These are phyloP conservation scores for Bruchidius siliquastri DNA, from an alignment of 2,888 invertebrate genomes.

Conservation along the genomic window DNA sequence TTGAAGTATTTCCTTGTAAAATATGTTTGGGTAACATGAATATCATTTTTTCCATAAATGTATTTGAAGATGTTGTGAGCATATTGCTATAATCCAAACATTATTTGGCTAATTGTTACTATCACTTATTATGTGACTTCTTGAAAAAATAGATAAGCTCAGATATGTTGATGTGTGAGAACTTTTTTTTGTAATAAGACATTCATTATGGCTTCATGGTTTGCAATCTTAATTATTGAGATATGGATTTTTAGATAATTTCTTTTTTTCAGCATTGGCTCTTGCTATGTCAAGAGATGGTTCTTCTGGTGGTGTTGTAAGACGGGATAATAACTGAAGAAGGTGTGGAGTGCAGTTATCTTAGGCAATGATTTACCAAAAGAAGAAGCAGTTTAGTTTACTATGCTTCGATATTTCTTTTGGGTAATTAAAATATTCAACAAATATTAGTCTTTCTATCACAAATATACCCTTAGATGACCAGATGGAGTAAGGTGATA, in stretches of 20 bases:
- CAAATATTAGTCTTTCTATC: background rate
- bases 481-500: no score
- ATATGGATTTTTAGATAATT: background rate
- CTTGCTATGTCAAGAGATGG: constrained; percentile 92
- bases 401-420: background rate
- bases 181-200: no score
- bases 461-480: no score
- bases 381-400: constrained; percentile 35
- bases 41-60: no score
- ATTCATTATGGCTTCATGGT: no score
- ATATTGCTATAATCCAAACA: no score
- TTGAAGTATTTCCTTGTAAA: background rate
- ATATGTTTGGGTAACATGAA: no score
- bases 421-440: background rate
- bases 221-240: background rate
- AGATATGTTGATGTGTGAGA: no score
- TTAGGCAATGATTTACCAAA: constrained; percentile 67
- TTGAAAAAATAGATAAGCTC: no score
- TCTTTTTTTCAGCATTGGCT: constrained; percentile 63
- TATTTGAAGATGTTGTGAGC: no score
- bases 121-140: no score
- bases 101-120: no score
- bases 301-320: constrained; percentile 89
- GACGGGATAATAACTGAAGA: constrained; percentile 82
- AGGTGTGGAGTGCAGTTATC: constrained; percentile 74